phyloP scores from a whole-genome alignment of 1,140 invertebrate species.

The Drosophila equinoxialis region DNA sequence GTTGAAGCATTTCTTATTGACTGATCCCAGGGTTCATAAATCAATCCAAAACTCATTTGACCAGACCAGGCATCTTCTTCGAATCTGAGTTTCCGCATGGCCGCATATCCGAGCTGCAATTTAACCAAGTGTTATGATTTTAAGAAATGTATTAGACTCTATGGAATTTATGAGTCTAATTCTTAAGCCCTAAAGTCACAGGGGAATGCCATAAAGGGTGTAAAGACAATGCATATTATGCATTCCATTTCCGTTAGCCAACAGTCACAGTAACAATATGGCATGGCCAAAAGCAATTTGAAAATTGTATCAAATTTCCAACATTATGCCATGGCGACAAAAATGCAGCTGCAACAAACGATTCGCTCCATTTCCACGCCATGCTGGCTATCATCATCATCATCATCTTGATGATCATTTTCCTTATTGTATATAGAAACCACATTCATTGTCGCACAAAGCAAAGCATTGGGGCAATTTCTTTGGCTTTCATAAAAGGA shows the following conservation, averaged over 20 bases:
- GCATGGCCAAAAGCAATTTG: conserved; percentile 47
- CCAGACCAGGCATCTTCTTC: too few species aligned
- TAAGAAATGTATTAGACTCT: background rate
- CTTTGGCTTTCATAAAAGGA: conserved; percentile 27
- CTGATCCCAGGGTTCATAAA: conserved; percentile 54
- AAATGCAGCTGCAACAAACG: conserved; percentile 31
- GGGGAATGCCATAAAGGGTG: background rate
- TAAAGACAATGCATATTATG: background rate
- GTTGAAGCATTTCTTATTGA: conserved; percentile 35
- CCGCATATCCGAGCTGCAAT: too few species aligned
- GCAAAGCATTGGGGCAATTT: conserved; percentile 7
- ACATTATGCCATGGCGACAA: conserved; percentile 55
- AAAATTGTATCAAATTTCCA: conserved; percentile 64
- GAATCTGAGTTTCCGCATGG: too few species aligned
- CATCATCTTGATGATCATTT: conserved; percentile 23
- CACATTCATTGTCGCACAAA: conserved; percentile 13
- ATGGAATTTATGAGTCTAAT: background rate
- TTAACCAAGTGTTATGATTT: too few species aligned
- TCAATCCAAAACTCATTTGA: conserved; percentile 35
- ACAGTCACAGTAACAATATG: background rate
- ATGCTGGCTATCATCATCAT: conserved; percentile 36
- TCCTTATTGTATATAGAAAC: conserved; percentile 13
- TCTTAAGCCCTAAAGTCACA: background rate
- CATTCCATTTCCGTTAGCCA: conserved; percentile 13
- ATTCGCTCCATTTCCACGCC: conserved; percentile 53